A percentile compares a stretch with the other conserved stretches of the same genome.
phyloP scores from a whole-genome alignment of 2,797 vertebrate species.

The Kryptolebias ocellatus region DNA sequence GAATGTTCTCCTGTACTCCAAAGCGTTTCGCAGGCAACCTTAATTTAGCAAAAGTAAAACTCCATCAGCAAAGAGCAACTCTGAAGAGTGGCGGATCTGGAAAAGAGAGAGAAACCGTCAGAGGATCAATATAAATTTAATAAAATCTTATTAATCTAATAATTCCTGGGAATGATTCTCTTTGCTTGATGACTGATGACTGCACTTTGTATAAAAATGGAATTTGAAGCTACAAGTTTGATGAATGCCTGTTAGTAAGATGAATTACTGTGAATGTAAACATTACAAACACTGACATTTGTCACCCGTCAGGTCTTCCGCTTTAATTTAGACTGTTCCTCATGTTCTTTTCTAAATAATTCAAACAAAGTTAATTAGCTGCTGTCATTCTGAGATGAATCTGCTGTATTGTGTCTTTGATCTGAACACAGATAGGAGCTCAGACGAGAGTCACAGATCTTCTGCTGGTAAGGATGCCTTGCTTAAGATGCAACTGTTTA shows the following conservation, averaged over 20 bases:
- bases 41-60: conserved; percentile 43
- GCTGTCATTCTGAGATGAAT: conserved; percentile 2
- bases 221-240: neutral
- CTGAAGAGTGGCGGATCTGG: neutral
- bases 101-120: neutral
- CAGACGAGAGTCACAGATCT: too few relatives aligned
- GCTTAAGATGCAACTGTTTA: too few relatives aligned
- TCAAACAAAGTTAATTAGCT: neutral
- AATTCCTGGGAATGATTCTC: neutral
- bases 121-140: too few relatives aligned
- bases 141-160: too few relatives aligned
- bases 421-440: neutral
- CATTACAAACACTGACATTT: neutral
- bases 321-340: neutral
- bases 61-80: conserved; percentile 25
- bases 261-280: too few relatives aligned
- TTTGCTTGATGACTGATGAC: neutral
- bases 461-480: too few relatives aligned
- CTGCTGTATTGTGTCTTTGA: neutral
- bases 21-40: conserved; percentile 47
- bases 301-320: neutral
- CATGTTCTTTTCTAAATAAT: conserved; percentile 1
- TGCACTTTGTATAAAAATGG: neutral
- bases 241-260: too few relatives aligned
- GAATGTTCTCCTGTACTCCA: conserved; percentile 14